Conservation (phyloP, 2,888 invertebrate species). For the Drosophila greeni region DNA sequence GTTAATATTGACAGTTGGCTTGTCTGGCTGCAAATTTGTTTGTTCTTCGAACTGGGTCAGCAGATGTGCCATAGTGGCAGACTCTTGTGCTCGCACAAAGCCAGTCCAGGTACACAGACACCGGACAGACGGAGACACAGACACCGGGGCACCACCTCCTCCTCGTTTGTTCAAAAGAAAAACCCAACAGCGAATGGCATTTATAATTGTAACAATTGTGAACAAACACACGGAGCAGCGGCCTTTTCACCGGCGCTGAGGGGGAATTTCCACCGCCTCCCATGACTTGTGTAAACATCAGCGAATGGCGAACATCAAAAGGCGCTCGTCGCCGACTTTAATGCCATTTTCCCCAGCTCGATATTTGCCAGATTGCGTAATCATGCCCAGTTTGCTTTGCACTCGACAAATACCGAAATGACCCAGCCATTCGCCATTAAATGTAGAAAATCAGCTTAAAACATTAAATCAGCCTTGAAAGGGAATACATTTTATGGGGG, state of each 20-base stretch:
- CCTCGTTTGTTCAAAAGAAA: constrained; percentile 2
- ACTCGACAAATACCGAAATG: constrained; percentile 9
- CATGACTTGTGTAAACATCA: constrained; percentile 59
- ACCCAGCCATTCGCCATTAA: constrained; percentile 1
- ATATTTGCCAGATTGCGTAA: constrained; percentile 48
- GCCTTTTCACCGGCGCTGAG: constrained; percentile 29
- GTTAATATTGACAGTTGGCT: constrained; percentile 67
- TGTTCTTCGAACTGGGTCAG: constrained; percentile 65
- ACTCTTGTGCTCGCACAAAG: constrained; percentile 21
- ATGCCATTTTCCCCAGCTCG: constrained; percentile 56
- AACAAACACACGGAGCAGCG: constrained; percentile 26
- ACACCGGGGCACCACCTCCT: constrained; percentile 12
- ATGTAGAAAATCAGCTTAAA: constrained; percentile 7
- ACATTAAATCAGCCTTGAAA: constrained; percentile 7
- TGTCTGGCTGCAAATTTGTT: constrained; percentile 68
- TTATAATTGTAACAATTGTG: constrained; percentile 49
- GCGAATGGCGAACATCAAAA: constrained; percentile 37
- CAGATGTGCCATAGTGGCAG: constrained; percentile 31
- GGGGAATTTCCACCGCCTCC: constrained; percentile 26
- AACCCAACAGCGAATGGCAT: constrained; percentile 36
- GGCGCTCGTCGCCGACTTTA: constrained; percentile 35
- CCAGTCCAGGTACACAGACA: constrained; percentile 22
- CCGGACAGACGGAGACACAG: constrained; percentile 6
- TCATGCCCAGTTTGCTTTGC: constrained; percentile 4
- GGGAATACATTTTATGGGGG: background rate